phyloP scores from a whole-genome alignment of 2,888 invertebrate genomes.

The Caenorhabditis virilis region DNA sequence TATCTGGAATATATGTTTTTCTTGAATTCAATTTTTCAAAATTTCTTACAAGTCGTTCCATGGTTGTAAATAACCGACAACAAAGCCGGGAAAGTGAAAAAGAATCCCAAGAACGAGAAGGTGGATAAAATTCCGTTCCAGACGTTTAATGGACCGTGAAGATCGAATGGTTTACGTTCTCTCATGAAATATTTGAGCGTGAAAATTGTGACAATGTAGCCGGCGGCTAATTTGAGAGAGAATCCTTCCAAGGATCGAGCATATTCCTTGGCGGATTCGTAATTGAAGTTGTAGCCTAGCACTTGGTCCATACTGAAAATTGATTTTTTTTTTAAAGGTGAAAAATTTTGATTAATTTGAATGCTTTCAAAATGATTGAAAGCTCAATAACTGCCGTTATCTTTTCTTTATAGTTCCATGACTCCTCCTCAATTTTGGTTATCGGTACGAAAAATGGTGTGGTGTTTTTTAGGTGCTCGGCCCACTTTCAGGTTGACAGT shows the following conservation, averaged over 20 bases:
- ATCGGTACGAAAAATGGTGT: too few species aligned
- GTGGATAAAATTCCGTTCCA: constrained; percentile 47
- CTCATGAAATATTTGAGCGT: constrained; percentile 46
- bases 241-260: constrained; percentile 54
- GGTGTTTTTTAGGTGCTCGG: too few species aligned
- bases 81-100: constrained; percentile 54
- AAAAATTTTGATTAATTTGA: too few species aligned
- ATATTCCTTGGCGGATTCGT: constrained; percentile 55
- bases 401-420: too few species aligned
- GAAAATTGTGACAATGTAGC: constrained; percentile 41
- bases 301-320: constrained; percentile 22
- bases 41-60: constrained; percentile 51
- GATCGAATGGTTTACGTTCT: constrained; percentile 48
- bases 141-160: constrained; percentile 38
- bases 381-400: too few species aligned
- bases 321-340: constrained; percentile 1
- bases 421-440: too few species aligned
- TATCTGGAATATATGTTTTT: constrained; percentile 43
- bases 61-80: constrained; percentile 47
- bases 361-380: too few species aligned
- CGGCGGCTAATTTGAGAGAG: constrained; percentile 38
- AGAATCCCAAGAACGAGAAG: constrained; percentile 43
- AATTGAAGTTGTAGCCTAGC: constrained; percentile 51
- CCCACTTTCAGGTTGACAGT: too few species aligned
- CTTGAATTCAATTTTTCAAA: background rate